phyloP scores from a whole-genome alignment of 2,888 invertebrate genomes.

The Tyria jacobaeae region DNA sequence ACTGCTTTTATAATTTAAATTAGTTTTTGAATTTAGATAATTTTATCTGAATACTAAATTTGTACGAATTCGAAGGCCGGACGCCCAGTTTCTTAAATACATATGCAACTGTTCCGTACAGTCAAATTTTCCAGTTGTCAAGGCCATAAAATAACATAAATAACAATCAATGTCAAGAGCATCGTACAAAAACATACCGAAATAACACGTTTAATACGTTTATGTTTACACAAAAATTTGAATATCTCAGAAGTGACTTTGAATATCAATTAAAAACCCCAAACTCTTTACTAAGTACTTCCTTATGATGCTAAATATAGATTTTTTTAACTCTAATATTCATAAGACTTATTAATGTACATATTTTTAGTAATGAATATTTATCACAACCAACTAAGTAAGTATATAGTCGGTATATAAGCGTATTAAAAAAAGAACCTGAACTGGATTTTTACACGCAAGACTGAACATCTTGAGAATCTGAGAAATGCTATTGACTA shows the following conservation, averaged over 20 bases:
- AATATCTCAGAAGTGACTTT: background rate
- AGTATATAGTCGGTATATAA: too few relatives aligned
- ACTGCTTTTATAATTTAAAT: too few relatives aligned
- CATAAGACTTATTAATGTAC: background rate
- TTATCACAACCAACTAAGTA: background rate
- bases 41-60: too few relatives aligned
- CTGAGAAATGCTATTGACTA: background rate
- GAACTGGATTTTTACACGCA: background rate
- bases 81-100: too few relatives aligned
- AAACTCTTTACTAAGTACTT: background rate
- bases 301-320: background rate
- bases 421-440: background rate
- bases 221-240: background rate
- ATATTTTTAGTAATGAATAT: background rate
- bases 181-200: background rate
- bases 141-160: too few relatives aligned
- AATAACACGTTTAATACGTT: background rate
- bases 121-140: background rate
- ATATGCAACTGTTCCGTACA: background rate
- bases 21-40: too few relatives aligned
- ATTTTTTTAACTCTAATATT: background rate
- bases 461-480: background rate
- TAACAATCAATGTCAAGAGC: too few relatives aligned
- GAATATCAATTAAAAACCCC: background rate
- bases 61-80: too few relatives aligned